phyloP scores from a whole-genome alignment of 2,797 vertebrate species.

The Coreius guichenoti region DNA sequence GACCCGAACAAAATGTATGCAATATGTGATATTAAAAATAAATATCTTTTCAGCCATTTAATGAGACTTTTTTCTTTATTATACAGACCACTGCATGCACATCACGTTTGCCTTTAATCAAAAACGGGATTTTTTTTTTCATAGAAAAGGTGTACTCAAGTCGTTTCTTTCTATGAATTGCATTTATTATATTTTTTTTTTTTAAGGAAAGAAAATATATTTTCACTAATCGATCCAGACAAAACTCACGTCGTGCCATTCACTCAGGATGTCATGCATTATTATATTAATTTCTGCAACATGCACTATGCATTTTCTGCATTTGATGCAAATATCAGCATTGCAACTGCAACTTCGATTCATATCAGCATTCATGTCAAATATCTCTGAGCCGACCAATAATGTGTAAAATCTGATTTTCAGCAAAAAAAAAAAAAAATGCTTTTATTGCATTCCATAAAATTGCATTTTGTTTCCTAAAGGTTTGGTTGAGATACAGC shows the following conservation, averaged over 20 bases:
- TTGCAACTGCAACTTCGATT: neutral
- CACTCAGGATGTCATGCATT: neutral
- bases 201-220: neutral
- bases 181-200: neutral
- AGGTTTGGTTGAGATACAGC: conserved; percentile 92
- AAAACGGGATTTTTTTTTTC: neutral
- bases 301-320: neutral
- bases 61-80: neutral
- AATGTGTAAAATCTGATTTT: neutral
- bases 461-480: neutral
- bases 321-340: neutral
- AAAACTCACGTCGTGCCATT: neutral
- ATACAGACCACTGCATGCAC: neutral
- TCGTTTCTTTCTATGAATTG: neutral
- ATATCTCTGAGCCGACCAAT: neutral
- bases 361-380: neutral
- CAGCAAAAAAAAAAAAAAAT: neutral
- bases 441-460: neutral
- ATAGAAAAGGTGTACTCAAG: neutral
- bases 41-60: neutral
- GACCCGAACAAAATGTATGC: neutral
- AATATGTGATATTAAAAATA: neutral
- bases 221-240: neutral
- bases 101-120: neutral
- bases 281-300: neutral